A percentile compares a stretch with the other conserved stretches of the same genome.
These are phyloP conservation scores for Gandaritis pyraliata DNA, from an alignment of 2,888 invertebrate genomes.

Conservation along the genomic window DNA sequence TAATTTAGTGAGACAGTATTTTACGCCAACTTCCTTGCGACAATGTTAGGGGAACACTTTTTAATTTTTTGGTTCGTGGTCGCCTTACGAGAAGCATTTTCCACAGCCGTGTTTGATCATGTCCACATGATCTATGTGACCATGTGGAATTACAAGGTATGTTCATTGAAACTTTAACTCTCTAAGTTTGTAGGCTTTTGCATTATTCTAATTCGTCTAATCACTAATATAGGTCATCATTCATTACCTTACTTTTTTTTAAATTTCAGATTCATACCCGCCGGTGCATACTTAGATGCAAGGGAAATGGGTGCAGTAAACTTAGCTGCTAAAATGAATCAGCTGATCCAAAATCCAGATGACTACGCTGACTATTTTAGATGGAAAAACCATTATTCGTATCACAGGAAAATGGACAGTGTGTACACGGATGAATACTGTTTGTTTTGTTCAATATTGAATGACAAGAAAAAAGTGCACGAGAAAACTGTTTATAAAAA, in stretches of 20 bases:
- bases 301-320: constrained; percentile 37
- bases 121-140: too few species aligned
- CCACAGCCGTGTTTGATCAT: too few species aligned
- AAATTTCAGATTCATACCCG: constrained; percentile 51
- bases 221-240: too few species aligned
- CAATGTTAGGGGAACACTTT: too few species aligned
- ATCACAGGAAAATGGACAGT: constrained; percentile 43
- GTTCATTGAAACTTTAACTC: too few species aligned
- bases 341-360: constrained; percentile 43
- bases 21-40: too few species aligned
- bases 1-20: too few species aligned
- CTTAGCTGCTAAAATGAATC: constrained; percentile 46
- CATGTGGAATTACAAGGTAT: too few species aligned
- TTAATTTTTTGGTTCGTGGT: too few species aligned
- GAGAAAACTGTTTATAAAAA: constrained; percentile 41
- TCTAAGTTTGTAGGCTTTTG: too few species aligned
- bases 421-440: constrained; percentile 49
- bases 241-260: constrained; percentile 22
- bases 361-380: constrained; percentile 48
- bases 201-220: too few species aligned
- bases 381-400: constrained; percentile 53
- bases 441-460: constrained; percentile 47
- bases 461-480: constrained; percentile 43
- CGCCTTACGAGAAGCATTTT: too few species aligned
- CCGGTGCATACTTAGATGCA: constrained; percentile 49